These are phyloP conservation scores for Molossus molossus DNA, from an alignment of 2,797 vertebrate genomes.

Conservation along the genomic window DNA sequence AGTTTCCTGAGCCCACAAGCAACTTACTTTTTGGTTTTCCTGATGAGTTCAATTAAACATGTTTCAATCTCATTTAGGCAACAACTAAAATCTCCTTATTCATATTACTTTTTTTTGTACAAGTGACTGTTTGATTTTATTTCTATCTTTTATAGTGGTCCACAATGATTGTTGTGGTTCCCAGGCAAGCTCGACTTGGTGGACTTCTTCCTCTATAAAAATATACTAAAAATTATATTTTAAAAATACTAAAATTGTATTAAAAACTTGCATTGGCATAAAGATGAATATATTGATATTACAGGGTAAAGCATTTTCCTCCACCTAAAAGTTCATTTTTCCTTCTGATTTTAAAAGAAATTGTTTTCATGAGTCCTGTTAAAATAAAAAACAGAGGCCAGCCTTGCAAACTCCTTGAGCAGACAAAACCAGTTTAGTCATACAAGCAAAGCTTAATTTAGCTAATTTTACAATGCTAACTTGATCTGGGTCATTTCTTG, in stretches of 20 bases:
- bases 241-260: conserved; percentile 26
- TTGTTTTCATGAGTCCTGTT: background rate
- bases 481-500: background rate
- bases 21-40: background rate
- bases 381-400: background rate
- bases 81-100: background rate
- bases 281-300: background rate
- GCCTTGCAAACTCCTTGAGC: background rate
- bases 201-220: background rate
- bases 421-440: background rate
- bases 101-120: background rate
- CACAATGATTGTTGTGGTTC: background rate
- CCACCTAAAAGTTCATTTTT: background rate
- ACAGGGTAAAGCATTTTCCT: background rate
- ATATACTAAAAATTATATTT: background rate
- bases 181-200: background rate
- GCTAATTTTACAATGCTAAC: background rate
- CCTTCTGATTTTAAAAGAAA: conserved; percentile 35
- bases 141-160: background rate
- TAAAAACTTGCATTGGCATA: background rate
- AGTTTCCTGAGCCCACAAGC: background rate
- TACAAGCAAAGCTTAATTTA: background rate
- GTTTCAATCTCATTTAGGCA: background rate
- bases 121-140: background rate
- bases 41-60: background rate